Evolutionary conservation across 2,888 invertebrate species (phyloP), one percentile per base, ranked within the genome.

Genomic region (Andrena marginata): DNA sequence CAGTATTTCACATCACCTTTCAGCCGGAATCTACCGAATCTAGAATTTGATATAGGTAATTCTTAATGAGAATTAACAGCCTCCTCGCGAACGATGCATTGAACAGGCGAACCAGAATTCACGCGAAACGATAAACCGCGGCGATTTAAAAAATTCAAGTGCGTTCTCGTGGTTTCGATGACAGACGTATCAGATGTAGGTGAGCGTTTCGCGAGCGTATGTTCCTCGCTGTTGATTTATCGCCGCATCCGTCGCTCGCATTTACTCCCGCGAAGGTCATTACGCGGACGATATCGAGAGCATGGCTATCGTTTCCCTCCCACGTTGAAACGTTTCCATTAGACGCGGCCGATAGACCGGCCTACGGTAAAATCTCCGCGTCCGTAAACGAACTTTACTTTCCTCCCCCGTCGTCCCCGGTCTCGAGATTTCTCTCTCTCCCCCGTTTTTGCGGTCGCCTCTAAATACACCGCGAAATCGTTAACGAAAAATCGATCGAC

Each of bases 231-330:
- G 83, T 82, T 77, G 83, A 85, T 86, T 83, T 85, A 86, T 82
- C 77, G 82, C 76, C 67, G 78, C 67, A 73, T 82, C 73, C 56
- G 74, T 64, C 60, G 64, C 64, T 54, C 56, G 33, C 73, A 82
- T 72, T 64, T 74, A 64, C 29, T 62, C 26, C 33, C 63, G 60
- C 82, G 60, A 79, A 71, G 86, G 83, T 85, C 86, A 86, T 85
- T 83, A 86, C 82, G 75, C 29, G 73, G 35, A 85, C 75, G 79
- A 73, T 86, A 85, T 86, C 77, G 74, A 79, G 76, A 8, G 35
- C 20, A 42, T 13, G 16, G 8, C 26, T 35, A 33, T 62, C 51
- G 42, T 76, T 33, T 72, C 10, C 7, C 10, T 8, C n/a, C 10
- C n/a, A 5, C 26, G 16, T 2, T 20, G 29, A 51, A 62, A 71